Conservation (phyloP, 2,888 invertebrate genomes). For the Tholera decimalis region DNA sequence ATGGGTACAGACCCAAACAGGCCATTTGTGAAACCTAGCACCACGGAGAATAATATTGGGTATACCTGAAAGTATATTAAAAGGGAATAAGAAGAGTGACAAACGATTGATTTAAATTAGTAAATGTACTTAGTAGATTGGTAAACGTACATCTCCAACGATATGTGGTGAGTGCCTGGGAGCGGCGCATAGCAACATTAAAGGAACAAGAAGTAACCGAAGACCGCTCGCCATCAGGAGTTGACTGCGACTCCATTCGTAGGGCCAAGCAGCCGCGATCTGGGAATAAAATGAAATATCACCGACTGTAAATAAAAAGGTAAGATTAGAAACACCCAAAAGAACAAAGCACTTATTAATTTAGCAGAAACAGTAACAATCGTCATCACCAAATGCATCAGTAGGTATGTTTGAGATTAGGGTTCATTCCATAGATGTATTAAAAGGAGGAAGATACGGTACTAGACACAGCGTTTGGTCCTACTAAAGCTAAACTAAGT, state of each 20-base stretch:
- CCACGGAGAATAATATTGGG: slow-evolving; percentile 89
- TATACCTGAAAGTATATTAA: slow-evolving; percentile 79
- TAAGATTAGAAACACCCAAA: not conserved
- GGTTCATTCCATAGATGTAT: too few relatives aligned
- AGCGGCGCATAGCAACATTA: slow-evolving; percentile 95
- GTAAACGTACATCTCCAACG: slow-evolving; percentile 85
- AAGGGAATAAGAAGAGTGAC: not conserved
- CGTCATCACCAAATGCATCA: too few relatives aligned
- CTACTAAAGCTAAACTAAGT: too few relatives aligned
- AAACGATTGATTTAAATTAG: not conserved
- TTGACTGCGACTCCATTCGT: slow-evolving; percentile 96
- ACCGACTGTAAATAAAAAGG: not conserved
- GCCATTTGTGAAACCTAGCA: slow-evolving; percentile 96
- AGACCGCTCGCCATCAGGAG: slow-evolving; percentile 94
- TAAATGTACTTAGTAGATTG: not conserved
- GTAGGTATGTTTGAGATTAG: too few relatives aligned
- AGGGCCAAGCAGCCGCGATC: slow-evolving; percentile 95
- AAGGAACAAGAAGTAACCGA: slow-evolving; percentile 95
- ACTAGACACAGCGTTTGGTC: too few relatives aligned
- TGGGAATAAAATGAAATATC: slow-evolving; percentile 70
- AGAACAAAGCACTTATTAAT: not conserved
- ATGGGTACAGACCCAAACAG: slow-evolving; percentile 97
- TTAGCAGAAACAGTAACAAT: not conserved
- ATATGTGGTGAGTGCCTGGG: slow-evolving; percentile 95
- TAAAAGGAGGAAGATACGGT: too few relatives aligned